A percentile compares a stretch with the other conserved stretches of the same genome.
Conservation (phyloP, 2,797 vertebrate genomes). For the Rousettus madagascariensis region DNA sequence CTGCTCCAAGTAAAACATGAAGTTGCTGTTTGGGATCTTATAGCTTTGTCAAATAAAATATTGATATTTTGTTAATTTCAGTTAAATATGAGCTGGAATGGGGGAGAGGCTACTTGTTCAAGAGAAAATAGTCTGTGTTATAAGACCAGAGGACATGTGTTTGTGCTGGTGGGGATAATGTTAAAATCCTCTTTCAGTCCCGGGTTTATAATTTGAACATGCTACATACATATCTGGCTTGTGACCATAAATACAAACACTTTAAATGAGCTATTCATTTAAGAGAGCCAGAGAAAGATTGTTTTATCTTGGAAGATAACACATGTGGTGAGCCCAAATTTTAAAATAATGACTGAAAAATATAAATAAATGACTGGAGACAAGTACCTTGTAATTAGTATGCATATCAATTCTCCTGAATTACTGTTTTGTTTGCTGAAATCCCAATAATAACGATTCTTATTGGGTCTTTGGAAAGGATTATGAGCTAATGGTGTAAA, state of each 20-base stretch:
- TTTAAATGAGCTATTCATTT: not conserved
- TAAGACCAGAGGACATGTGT: slow-evolving; percentile 66
- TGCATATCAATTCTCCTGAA: not conserved
- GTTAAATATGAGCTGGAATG: slow-evolving; percentile 57
- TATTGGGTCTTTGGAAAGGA: slow-evolving; percentile 54
- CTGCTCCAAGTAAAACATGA: slow-evolving; percentile 70
- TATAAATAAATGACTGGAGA: not conserved
- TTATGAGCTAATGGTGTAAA: slow-evolving; percentile 51
- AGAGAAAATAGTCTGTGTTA: slow-evolving; percentile 69
- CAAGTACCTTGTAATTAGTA: slow-evolving; percentile 4
- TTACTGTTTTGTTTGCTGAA: slow-evolving; percentile 14
- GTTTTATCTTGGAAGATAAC: slow-evolving; percentile 62
- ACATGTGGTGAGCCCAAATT: not conserved
- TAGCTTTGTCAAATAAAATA: slow-evolving; percentile 71
- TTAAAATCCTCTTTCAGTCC: slow-evolving; percentile 61
- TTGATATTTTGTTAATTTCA: slow-evolving; percentile 64
- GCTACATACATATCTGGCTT: slow-evolving; percentile 69
- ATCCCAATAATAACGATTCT: slow-evolving; percentile 23
- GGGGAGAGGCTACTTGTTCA: slow-evolving; percentile 71
- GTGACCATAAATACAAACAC: not conserved
- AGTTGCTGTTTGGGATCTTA: slow-evolving; percentile 70
- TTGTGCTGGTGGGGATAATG: slow-evolving; percentile 67
- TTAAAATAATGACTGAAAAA: slow-evolving; percentile 56
- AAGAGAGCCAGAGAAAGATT: not conserved
- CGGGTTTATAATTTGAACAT: slow-evolving; percentile 67